phyloP scores from a whole-genome alignment of 2,113 vertebrate genomes.

The Phrynosoma platyrhinos region DNA sequence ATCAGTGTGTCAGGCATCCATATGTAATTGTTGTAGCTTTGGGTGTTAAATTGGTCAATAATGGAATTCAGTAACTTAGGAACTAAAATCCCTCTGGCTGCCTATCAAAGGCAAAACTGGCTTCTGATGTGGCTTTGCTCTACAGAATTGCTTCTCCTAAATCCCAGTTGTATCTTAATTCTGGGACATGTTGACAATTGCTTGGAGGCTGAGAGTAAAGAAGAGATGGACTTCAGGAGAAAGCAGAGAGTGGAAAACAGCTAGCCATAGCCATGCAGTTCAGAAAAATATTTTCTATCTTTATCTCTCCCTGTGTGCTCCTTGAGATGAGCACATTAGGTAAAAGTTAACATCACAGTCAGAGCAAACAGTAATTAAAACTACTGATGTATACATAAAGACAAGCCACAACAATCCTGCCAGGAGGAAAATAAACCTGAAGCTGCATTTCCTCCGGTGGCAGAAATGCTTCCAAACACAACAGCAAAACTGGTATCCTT shows the following conservation, averaged over 20 bases:
- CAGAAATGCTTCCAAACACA: background rate
- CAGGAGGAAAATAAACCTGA: background rate
- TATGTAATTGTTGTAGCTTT: conserved; percentile 14
- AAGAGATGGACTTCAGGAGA: background rate
- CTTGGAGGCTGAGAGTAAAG: conserved; percentile 21
- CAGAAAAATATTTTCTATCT: conserved; percentile 21
- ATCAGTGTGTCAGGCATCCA: conserved; percentile 38
- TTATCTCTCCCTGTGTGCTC: conserved; percentile 25
- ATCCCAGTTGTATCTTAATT: conserved; percentile 35
- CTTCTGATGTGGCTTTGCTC: conserved; percentile 61
- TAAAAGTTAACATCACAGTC: conserved; percentile 7
- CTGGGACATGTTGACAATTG: conserved; percentile 32
- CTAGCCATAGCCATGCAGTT: conserved; percentile 42
- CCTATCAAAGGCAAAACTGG: conserved; percentile 53
- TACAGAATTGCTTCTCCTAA: conserved; percentile 42
- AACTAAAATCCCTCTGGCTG: conserved; percentile 56
- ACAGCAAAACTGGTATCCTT: background rate
- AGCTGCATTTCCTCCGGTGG: background rate
- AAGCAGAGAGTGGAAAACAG: background rate
- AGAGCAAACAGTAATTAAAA: conserved; percentile 31
- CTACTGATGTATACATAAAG: background rate
- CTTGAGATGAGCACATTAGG: conserved; percentile 21
- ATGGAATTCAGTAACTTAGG: conserved; percentile 43
- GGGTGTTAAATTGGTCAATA: conserved; percentile 53
- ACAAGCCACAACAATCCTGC: background rate